A percentile compares a stretch with the other conserved stretches of the same genome.
Evolutionary conservation across 2,797 vertebrate species (phyloP).

Genomic region (Anas flavirostris): DNA sequence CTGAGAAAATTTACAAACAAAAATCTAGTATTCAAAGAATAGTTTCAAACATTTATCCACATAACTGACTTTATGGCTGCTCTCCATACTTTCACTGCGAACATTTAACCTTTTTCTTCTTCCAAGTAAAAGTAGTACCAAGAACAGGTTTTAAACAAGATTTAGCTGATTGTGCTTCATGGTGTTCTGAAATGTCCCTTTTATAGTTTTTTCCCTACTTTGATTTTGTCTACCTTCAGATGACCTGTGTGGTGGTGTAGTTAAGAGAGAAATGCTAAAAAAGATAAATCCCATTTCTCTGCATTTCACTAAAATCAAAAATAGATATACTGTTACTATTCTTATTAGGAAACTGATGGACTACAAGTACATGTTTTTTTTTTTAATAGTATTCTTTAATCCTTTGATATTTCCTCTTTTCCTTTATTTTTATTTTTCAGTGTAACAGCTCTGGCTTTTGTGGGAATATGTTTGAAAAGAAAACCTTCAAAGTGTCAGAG

Average conservation of each 20-base stretch:
- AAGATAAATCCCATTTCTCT: neutral
- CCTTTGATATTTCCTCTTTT: neutral
- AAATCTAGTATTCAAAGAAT: neutral
- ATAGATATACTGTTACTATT: neutral
- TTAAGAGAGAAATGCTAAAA: neutral
- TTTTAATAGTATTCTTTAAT: neutral
- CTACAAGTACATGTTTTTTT: neutral
- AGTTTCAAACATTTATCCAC: neutral
- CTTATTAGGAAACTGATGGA: neutral
- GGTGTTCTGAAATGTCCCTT: neutral
- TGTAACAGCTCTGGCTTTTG: neutral
- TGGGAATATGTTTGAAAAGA: neutral
- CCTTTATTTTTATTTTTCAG: neutral
- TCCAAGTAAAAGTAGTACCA: neutral
- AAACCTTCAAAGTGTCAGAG: neutral
- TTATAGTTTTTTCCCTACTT: neutral
- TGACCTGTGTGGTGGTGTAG: neutral
- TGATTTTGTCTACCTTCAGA: neutral
- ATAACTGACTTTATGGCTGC: neutral
- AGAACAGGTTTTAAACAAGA: neutral
- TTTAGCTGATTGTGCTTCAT: neutral
- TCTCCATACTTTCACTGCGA: neutral
- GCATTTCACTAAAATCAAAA: neutral
- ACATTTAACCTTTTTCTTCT: neutral
- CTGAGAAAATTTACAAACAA: neutral